Evolutionary conservation across 2,888 invertebrate genomes (phyloP), one percentile per base, ranked within the genome.

Genomic region (Drosophila setosimentum): DNA sequence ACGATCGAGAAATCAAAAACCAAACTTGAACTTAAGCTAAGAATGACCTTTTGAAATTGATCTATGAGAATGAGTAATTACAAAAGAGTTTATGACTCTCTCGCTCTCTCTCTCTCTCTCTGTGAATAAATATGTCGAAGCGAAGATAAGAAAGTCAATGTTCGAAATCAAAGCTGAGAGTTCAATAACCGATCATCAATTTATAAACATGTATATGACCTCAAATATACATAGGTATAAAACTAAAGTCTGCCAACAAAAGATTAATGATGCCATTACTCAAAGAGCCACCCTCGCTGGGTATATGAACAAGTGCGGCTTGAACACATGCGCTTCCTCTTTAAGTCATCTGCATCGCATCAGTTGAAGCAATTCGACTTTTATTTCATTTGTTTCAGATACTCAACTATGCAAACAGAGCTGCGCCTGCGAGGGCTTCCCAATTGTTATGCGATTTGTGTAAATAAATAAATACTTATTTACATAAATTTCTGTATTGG

Each of bases 321-420:
- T 74, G 63, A 84, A 84, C 78, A 84, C 84, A 85, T 84, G 87
- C 87, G 84, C 82, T 85, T 85, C 87, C 84, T 85, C 87, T 84
- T 87, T 64, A 70, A 51, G 45, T 83, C 71, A 35, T 45, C 45
- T 79, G 68, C 59, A 75, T 33, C 59, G 68, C 59, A 75, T 33
- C 59, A 68, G 70, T 64, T 75, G 68, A 64, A 66, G 65, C 62
- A 75, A 71, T 67, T 78, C 74, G 68, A 29, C 45, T 62, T 73
- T 58, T 62, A 45, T 37, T 55, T 37, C 62, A 70, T 74, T 66
- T 65, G 68, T 53, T 77, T 78, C 71, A 32, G 68, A 62, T 68
- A 51, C 73, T 54, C 87, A 87, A 87, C 85, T 85, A 84, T 62
- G 73, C 80, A 84, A 85, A 85, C 72, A 85, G 84, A 85, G 87